Evolutionary conservation across 2,113 vertebrate genomes (phyloP).

Genomic region (Cathartes aura): DNA sequence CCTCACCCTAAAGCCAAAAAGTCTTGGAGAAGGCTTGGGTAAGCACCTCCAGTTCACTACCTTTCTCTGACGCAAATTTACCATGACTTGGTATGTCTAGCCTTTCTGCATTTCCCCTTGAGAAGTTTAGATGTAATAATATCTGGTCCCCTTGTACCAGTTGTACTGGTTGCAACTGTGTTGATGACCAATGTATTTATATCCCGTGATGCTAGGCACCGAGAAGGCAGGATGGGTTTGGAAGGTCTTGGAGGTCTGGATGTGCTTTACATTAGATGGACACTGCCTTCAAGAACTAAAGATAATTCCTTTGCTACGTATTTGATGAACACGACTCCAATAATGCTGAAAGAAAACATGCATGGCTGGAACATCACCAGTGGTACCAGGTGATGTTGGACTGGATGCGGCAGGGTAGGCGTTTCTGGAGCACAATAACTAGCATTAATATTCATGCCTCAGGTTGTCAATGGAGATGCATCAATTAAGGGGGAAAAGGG

Average conservation of each 20-base stretch:
- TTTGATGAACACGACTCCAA: background rate
- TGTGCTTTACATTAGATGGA: background rate
- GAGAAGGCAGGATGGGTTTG: background rate
- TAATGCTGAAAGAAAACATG: background rate
- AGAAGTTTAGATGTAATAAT: background rate
- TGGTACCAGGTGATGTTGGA: background rate
- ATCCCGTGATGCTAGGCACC: accelerated
- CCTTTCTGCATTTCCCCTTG: background rate
- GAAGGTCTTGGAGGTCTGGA: background rate
- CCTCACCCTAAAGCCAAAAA: background rate
- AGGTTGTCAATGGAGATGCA: background rate
- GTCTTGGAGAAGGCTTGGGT: background rate
- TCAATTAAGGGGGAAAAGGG: background rate
- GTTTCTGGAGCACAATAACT: background rate
- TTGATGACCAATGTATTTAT: background rate
- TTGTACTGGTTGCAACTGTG: background rate
- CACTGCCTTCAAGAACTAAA: background rate
- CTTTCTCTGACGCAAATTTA: background rate
- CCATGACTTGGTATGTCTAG: background rate
- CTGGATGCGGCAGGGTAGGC: background rate
- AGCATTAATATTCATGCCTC: background rate
- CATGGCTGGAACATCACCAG: accelerated
- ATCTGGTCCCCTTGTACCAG: background rate
- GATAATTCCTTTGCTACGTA: background rate
- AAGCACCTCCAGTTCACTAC: background rate